phyloP scores from a whole-genome alignment of 2,888 invertebrate genomes.

The Stramonita haemastoma region DNA sequence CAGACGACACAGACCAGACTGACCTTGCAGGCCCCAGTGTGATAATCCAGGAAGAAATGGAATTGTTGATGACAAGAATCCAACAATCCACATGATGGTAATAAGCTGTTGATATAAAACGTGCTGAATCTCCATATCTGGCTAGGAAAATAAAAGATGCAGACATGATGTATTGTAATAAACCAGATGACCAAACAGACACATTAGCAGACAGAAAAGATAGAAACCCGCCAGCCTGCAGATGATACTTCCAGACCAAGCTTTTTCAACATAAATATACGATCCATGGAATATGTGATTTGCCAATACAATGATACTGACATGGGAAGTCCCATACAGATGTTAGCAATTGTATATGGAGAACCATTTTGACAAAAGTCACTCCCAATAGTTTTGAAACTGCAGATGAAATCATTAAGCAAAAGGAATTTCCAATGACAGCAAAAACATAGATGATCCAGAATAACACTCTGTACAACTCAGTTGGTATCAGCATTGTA shows the following conservation, averaged over 20 bases:
- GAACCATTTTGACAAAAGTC: background rate
- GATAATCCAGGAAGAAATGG: conserved; percentile 3
- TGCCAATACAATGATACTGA: no score
- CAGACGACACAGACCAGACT: conserved; percentile 3
- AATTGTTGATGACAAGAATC: background rate
- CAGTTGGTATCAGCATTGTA: background rate
- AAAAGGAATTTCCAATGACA: background rate
- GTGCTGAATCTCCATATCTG: background rate
- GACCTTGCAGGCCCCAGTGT: background rate
- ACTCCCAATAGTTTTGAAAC: background rate
- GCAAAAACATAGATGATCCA: background rate
- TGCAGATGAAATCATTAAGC: background rate
- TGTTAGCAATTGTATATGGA: background rate
- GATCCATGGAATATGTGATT: no score
- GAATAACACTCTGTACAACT: background rate
- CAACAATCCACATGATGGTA: background rate
- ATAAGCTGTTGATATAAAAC: background rate
- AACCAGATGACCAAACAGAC: background rate
- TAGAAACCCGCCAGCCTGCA: no score
- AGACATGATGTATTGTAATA: background rate
- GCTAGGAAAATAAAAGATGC: background rate
- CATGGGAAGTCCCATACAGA: no score
- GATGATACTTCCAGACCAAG: no score
- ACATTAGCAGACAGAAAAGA: background rate
- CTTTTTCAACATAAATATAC: no score